phyloP scores from a whole-genome alignment of 1,140 invertebrate genomes.

The Odontomachus brunneus region DNA sequence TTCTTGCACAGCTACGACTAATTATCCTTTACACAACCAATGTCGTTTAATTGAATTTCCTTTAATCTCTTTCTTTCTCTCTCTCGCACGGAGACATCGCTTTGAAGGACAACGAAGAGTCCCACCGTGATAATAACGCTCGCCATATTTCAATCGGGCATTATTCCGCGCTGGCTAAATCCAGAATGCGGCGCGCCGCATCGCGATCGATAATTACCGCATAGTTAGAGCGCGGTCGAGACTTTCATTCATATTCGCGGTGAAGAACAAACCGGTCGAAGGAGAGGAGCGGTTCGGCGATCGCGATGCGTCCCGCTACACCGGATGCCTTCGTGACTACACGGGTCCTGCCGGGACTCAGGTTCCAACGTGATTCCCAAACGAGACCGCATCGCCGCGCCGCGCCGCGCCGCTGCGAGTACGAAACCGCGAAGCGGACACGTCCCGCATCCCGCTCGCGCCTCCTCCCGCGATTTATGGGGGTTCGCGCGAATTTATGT shows the following conservation, averaged over 20 bases:
- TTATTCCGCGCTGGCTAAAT: constrained; percentile 27
- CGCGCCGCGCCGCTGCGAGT: constrained; percentile 23
- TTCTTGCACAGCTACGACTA: too few species aligned
- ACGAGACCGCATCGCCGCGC: constrained; percentile 48
- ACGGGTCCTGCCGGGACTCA: constrained; percentile 21
- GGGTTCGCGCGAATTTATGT: constrained; percentile 77
- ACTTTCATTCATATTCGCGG: constrained; percentile 59
- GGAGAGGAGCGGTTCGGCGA: constrained; percentile 44
- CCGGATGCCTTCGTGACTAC: constrained; percentile 56
- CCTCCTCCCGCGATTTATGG: constrained; percentile 72
- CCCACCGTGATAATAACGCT: neutral
- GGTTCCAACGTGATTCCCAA: constrained; percentile 49
- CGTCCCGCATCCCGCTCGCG: constrained; percentile 70
- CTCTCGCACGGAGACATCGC: neutral
- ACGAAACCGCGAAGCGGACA: constrained; percentile 59
- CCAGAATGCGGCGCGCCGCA: constrained; percentile 8
- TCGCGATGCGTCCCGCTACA: constrained; percentile 26
- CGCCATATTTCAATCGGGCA: neutral
- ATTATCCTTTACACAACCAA: too few species aligned
- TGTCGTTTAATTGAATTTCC: constrained; percentile 24
- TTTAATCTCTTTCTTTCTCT: too few species aligned
- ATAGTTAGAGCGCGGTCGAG: constrained; percentile 25
- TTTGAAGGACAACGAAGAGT: neutral
- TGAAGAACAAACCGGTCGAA: constrained; percentile 46
- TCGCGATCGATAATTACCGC: constrained; percentile 46